A percentile compares a stretch with the other conserved stretches of the same genome.
Conservation (phyloP, 2,113 vertebrate species). For the Eubucco bourcierii region DNA sequence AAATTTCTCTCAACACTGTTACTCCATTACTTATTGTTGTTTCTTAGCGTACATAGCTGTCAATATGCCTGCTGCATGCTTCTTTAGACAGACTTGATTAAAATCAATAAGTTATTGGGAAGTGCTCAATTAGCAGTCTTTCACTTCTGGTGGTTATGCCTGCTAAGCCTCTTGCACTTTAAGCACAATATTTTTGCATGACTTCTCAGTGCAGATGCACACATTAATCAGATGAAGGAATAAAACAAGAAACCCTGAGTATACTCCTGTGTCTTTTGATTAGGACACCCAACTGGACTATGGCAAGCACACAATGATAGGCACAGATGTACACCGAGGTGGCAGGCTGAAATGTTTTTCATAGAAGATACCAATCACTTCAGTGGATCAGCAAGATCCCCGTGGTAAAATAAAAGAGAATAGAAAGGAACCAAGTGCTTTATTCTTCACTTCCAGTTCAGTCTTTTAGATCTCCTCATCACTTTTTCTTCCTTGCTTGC, state of each 20-base stretch:
- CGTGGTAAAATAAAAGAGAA: neutral
- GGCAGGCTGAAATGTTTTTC: neutral
- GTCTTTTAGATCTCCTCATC: neutral
- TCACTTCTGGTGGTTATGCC: slow-evolving; percentile 57
- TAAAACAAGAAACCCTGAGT: neutral
- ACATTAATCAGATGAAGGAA: slow-evolving; percentile 12
- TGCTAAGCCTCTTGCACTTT: slow-evolving; percentile 60
- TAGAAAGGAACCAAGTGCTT: neutral
- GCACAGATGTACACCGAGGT: neutral
- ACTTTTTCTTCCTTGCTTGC: neutral
- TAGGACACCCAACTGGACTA: neutral
- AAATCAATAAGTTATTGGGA: slow-evolving; percentile 74
- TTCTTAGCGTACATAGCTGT: slow-evolving; percentile 17
- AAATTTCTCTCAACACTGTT: slow-evolving; percentile 35
- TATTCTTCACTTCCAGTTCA: neutral
- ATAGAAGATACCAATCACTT: neutral
- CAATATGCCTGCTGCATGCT: slow-evolving; percentile 50
- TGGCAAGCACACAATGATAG: neutral
- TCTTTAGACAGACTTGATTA: slow-evolving; percentile 69
- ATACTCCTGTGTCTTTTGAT: neutral
- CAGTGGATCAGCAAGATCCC: neutral
- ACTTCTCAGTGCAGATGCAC: slow-evolving; percentile 5
- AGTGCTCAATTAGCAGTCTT: slow-evolving; percentile 72
- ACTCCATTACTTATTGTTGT: neutral
- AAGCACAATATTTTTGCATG: slow-evolving; percentile 38